These are phyloP conservation scores for Apostichopus parvimensis DNA, from an alignment of 35 echinoderm and acorn worm genomes.

Conservation along the genomic window DNA sequence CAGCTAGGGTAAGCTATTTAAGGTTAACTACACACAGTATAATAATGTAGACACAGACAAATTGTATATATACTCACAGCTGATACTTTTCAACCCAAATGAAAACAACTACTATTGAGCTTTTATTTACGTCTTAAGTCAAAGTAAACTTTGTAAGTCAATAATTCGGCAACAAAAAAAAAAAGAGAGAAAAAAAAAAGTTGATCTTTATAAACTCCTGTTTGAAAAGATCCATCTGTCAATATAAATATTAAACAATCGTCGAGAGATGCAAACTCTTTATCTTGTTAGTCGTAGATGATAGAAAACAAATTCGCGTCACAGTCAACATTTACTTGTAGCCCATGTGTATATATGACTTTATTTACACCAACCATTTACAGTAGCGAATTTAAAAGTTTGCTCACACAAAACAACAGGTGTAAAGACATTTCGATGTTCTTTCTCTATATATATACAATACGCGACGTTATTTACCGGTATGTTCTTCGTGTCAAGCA, in stretches of 20 bases:
- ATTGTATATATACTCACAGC: background rate
- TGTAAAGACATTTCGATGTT: too few relatives aligned
- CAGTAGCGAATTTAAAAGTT: too few relatives aligned
- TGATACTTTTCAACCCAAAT: background rate
- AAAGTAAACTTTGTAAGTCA: background rate
- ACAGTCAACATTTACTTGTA: too few relatives aligned
- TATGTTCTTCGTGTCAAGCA: too few relatives aligned
- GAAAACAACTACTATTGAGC: slow-evolving; percentile 15
- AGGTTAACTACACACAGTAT: background rate
- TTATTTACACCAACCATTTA: too few relatives aligned
- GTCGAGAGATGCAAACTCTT: slow-evolving; percentile 2
- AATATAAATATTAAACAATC: slow-evolving; percentile 44
- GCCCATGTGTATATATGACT: too few relatives aligned
- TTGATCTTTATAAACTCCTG: slow-evolving; percentile 21
- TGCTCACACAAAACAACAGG: too few relatives aligned
- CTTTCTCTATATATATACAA: too few relatives aligned
- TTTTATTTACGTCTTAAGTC: slow-evolving; percentile 31
- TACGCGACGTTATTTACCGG: too few relatives aligned
- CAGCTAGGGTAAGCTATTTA: background rate
- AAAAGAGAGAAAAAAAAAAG: background rate
- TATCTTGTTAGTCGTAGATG: slow-evolving; percentile 20
- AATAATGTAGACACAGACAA: background rate
- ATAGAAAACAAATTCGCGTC: background rate
- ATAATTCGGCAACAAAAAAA: background rate
- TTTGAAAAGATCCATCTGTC: slow-evolving; percentile 31